These are phyloP conservation scores for Aproaerema taeniolella DNA, from an alignment of 2,888 invertebrate species.

Conservation along the genomic window DNA sequence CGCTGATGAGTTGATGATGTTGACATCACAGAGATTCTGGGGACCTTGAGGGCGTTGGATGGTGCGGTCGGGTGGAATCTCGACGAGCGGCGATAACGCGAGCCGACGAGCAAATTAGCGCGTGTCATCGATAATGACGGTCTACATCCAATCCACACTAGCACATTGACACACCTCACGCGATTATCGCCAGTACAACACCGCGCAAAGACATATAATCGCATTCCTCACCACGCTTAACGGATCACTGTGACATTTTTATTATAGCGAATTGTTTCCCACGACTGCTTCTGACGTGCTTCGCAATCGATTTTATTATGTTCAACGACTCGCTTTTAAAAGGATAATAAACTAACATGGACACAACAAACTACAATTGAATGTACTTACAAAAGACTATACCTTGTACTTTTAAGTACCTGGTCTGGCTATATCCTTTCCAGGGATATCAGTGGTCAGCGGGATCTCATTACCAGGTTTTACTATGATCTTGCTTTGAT, in stretches of 20 bases:
- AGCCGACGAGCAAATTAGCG: slow-evolving; percentile 55
- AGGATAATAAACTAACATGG: slow-evolving; percentile 10
- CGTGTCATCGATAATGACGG: slow-evolving; percentile 66
- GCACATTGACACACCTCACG: slow-evolving; percentile 17
- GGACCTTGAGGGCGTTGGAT: too few relatives aligned
- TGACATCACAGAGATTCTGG: too few relatives aligned
- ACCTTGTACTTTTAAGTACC: too few relatives aligned
- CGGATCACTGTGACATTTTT: slow-evolving; percentile 56
- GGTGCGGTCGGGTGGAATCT: slow-evolving; percentile 26
- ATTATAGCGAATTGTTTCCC: slow-evolving; percentile 61
- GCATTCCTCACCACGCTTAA: slow-evolving; percentile 40
- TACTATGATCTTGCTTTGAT: too few relatives aligned
- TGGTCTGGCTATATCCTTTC: too few relatives aligned
- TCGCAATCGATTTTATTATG: slow-evolving; percentile 11
- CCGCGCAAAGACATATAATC: slow-evolving; percentile 23
- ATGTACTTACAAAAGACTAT: too few relatives aligned
- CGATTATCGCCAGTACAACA: slow-evolving; percentile 27
- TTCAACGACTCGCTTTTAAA: slow-evolving; percentile 5
- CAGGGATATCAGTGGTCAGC: too few relatives aligned
- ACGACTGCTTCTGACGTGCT: slow-evolving; percentile 30
- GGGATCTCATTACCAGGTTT: too few relatives aligned
- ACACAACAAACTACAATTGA: too few relatives aligned
- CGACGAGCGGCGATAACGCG: slow-evolving; percentile 24
- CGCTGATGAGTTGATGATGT: too few relatives aligned
- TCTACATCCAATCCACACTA: slow-evolving; percentile 42